Conservation (phyloP, 2,888 invertebrate species). For the Aphelenchoides bicaudatus region DNA sequence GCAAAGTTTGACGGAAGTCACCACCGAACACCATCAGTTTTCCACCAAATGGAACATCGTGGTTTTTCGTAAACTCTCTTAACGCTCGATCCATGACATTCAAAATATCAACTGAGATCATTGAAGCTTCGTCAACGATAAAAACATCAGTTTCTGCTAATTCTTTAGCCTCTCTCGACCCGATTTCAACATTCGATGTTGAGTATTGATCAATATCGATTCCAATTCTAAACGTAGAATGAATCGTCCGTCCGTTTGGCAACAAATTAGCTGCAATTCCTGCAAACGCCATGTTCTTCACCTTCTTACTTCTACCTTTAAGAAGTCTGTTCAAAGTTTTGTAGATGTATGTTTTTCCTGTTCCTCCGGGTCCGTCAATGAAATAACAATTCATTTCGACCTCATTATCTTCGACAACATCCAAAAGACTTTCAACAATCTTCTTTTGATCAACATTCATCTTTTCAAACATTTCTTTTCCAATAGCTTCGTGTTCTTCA, state of each 20-base stretch:
- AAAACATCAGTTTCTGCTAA: constrained; percentile 18
- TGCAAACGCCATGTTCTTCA: constrained; percentile 18
- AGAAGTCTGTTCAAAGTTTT: neutral
- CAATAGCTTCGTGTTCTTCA: neutral
- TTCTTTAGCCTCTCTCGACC: constrained; percentile 3
- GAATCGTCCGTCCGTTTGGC: too few relatives aligned
- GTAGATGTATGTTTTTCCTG: too few relatives aligned
- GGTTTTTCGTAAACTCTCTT: neutral
- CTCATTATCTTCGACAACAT: neutral
- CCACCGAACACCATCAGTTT: constrained; percentile 28
- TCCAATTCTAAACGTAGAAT: too few relatives aligned
- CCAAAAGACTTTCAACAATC: too few relatives aligned
- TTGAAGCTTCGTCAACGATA: constrained; percentile 29
- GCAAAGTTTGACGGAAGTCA: constrained; percentile 26
- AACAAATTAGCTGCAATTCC: constrained; percentile 27
- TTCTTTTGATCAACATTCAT: neutral
- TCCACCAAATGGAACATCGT: constrained; percentile 21
- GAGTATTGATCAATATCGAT: constrained; percentile 12
- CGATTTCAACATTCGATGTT: neutral
- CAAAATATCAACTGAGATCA: too few relatives aligned
- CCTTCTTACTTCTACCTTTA: neutral
- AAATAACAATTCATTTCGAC: constrained; percentile 9
- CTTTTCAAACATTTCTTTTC: neutral
- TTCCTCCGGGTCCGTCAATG: too few relatives aligned
- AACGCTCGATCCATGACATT: constrained; percentile 19